Percentiles rank a stretch among this genome's conserved stretches.
These are phyloP conservation scores for Leptinotarsa juncta DNA, from an alignment of 2,888 invertebrate species.

Conservation along the genomic window DNA sequence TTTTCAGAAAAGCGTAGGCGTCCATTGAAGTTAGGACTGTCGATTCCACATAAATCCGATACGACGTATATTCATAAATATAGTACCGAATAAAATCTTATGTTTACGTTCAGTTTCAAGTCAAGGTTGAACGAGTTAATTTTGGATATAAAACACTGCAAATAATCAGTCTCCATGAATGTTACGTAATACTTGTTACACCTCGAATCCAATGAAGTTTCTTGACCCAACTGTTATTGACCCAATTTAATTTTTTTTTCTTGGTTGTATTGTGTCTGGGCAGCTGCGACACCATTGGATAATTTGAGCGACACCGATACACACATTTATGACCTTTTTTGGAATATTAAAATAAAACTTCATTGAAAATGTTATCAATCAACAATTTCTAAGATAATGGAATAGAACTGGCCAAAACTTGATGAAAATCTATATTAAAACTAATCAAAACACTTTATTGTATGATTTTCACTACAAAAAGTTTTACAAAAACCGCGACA, in stretches of 20 bases:
- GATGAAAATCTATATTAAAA: too few relatives aligned
- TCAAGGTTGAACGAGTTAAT: slow-evolving; percentile 10
- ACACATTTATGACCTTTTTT: not conserved
- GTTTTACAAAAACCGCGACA: too few relatives aligned
- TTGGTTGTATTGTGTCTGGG: slow-evolving; percentile 5
- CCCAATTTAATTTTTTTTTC: not conserved
- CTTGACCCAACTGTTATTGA: not conserved
- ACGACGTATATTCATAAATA: too few relatives aligned
- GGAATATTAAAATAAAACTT: not conserved
- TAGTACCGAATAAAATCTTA: not conserved
- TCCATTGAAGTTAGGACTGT: too few relatives aligned
- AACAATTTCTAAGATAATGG: too few relatives aligned
- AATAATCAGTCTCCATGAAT: not conserved
- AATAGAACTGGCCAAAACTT: too few relatives aligned
- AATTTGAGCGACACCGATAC: not conserved
- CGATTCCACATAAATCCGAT: too few relatives aligned
- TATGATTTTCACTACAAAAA: too few relatives aligned
- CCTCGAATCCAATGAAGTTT: not conserved
- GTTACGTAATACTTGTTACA: not conserved
- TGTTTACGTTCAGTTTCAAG: not conserved
- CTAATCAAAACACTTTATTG: too few relatives aligned
- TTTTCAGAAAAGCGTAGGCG: too few relatives aligned
- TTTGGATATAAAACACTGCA: slow-evolving; percentile 1
- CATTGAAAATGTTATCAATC: too few relatives aligned
- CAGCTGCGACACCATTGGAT: not conserved